Conservation (phyloP, 2,113 vertebrate genomes). For the Thunnus thynnus region DNA sequence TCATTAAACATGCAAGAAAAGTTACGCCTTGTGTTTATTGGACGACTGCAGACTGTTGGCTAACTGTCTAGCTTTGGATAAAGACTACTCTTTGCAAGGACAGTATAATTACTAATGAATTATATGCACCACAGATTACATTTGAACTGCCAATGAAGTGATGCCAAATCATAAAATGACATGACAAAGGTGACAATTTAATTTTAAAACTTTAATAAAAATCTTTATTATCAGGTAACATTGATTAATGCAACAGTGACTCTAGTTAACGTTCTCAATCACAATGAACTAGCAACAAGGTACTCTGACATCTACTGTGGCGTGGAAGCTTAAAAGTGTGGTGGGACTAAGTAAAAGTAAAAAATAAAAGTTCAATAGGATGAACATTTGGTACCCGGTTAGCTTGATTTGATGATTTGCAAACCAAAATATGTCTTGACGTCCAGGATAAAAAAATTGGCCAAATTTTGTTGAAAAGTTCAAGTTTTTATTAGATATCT, state of each 20-base stretch:
- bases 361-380: neutral
- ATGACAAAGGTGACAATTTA: neutral
- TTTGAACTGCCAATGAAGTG: too few species aligned
- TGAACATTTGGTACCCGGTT: neutral
- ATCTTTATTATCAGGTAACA: constrained; percentile 57
- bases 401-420: neutral
- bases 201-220: constrained; percentile 28
- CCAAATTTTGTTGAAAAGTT: too few species aligned
- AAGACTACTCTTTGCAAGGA: too few species aligned
- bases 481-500: neutral
- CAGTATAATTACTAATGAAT: too few species aligned
- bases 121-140: too few species aligned
- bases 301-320: neutral
- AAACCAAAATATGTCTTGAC: neutral
- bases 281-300: neutral
- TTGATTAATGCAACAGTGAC: constrained; percentile 10
- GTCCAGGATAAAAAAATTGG: neutral
- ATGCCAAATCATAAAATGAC: neutral
- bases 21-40: too few species aligned
- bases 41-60: too few species aligned
- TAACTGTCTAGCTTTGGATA: too few species aligned
- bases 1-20: too few species aligned
- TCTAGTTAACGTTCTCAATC: neutral
- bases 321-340: neutral
- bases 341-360: neutral